Conservation (phyloP, 1,140 invertebrate species). For the Microplitis mediator region DNA sequence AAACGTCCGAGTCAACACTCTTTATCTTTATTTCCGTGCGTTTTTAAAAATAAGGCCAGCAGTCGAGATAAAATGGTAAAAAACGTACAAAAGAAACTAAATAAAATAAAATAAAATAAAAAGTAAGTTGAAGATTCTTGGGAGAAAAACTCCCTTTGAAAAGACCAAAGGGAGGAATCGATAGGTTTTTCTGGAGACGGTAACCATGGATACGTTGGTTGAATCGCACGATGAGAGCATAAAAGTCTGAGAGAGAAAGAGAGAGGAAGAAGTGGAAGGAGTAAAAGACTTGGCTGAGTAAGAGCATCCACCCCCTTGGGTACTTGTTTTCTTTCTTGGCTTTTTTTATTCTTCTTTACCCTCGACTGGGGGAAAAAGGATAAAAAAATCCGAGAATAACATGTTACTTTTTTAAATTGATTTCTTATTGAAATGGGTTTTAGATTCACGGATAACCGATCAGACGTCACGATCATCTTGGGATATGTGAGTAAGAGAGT, state of each 20-base stretch:
- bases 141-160: slow-evolving; percentile 54
- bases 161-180: slow-evolving; percentile 60
- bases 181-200: slow-evolving; percentile 60
- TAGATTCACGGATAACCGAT: background rate
- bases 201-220: slow-evolving; percentile 59
- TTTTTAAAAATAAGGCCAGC: slow-evolving; percentile 7
- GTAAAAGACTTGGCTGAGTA: slow-evolving; percentile 37
- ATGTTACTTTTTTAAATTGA: slow-evolving; percentile 14
- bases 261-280: slow-evolving; percentile 38
- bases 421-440: background rate
- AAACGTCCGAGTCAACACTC: too few relatives aligned
- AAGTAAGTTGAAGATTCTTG: slow-evolving; percentile 44
- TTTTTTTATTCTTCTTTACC: background rate
- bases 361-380: background rate
- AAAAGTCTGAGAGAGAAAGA: slow-evolving; percentile 51
- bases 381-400: background rate
- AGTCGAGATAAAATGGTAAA: slow-evolving; percentile 26
- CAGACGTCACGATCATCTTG: background rate
- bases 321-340: background rate
- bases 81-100: slow-evolving; percentile 27
- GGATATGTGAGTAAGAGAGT: background rate
- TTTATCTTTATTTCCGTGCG: background rate
- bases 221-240: too few relatives aligned
- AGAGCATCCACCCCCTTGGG: slow-evolving; percentile 40
- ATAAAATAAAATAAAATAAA: slow-evolving; percentile 28